Conservation (phyloP, 2,888 invertebrate genomes). For the Amiota minor region DNA sequence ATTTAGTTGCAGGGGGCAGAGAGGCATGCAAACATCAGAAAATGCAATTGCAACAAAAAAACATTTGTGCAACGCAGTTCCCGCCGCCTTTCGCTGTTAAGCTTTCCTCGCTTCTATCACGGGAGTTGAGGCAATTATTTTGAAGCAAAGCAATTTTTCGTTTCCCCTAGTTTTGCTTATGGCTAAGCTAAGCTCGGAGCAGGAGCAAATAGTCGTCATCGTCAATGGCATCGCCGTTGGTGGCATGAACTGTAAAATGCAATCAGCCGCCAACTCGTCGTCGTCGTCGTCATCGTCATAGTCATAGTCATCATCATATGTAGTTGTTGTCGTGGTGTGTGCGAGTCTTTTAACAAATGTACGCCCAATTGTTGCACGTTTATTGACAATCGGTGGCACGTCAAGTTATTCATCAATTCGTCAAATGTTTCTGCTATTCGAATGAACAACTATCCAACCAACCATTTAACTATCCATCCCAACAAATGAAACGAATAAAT, state of each 20-base stretch:
- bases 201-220: conserved; percentile 35
- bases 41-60: no score
- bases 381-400: conserved; percentile 66
- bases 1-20: no score
- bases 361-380: conserved; percentile 72
- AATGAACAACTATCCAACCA: conserved; percentile 22
- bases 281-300: no score
- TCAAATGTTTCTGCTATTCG: conserved; percentile 52
- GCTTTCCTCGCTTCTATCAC: conserved; percentile 26
- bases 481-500: no score
- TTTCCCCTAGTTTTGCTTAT: conserved; percentile 21
- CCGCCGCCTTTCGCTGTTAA: conserved; percentile 45
- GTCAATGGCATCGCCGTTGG: conserved; percentile 59
- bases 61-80: no score
- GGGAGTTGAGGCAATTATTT: conserved; percentile 54
- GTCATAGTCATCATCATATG: neutral
- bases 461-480: conserved; percentile 38
- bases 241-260: conserved; percentile 56
- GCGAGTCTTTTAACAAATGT: conserved; percentile 61
- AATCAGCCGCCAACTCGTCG: conserved; percentile 11
- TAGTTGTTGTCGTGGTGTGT: neutral
- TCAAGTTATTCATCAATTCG: conserved; percentile 71
- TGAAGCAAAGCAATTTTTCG: conserved; percentile 44
- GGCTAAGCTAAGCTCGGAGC: neutral
- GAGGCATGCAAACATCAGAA: no score